Percentiles rank a stretch among this genome's conserved stretches.
Evolutionary conservation across 53 echinoderm and acorn worm species (phyloP).

Genomic region (Glandiceps talaboti): DNA sequence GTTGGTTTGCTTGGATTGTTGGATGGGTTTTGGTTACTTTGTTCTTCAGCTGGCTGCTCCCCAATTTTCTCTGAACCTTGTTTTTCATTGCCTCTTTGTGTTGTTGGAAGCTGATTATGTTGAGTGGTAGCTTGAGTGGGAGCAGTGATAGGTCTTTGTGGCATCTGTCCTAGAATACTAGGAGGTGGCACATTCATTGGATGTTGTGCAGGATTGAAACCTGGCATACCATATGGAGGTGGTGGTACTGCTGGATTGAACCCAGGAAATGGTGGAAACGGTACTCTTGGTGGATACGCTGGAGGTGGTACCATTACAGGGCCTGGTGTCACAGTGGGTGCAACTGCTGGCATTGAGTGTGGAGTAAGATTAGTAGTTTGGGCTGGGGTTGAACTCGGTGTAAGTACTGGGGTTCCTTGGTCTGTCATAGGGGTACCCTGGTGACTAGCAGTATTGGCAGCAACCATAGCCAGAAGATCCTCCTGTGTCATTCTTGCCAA

Average conservation of each 20-base stretch:
- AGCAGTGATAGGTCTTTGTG: no score
- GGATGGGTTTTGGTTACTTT: no score
- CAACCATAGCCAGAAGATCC: constrained; percentile 3
- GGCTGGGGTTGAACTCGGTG: background rate
- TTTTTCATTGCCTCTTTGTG: no score
- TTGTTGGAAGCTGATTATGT: no score
- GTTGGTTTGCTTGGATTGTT: constrained; percentile 7
- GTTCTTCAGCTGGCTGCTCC: no score
- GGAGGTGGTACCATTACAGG: constrained; percentile 73
- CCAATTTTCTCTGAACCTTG: no score
- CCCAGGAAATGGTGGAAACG: constrained; percentile 64
- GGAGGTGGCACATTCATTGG: constrained; percentile 50
- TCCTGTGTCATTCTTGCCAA: constrained; percentile 2
- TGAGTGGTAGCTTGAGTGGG: no score
- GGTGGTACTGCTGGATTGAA: constrained; percentile 55
- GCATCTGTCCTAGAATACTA: constrained; percentile 1
- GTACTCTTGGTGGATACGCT: constrained; percentile 37
- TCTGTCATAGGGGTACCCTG: constrained; percentile 15
- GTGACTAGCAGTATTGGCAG: background rate
- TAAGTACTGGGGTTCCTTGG: constrained; percentile 11
- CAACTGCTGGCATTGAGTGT: background rate
- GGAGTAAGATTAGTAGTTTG: background rate
- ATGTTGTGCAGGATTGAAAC: constrained; percentile 41
- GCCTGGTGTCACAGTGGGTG: constrained; percentile 1
- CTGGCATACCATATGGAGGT: constrained; percentile 50